phyloP scores from a whole-genome alignment of 2,797 vertebrate genomes.

The Hoplostethus atlanticus region DNA sequence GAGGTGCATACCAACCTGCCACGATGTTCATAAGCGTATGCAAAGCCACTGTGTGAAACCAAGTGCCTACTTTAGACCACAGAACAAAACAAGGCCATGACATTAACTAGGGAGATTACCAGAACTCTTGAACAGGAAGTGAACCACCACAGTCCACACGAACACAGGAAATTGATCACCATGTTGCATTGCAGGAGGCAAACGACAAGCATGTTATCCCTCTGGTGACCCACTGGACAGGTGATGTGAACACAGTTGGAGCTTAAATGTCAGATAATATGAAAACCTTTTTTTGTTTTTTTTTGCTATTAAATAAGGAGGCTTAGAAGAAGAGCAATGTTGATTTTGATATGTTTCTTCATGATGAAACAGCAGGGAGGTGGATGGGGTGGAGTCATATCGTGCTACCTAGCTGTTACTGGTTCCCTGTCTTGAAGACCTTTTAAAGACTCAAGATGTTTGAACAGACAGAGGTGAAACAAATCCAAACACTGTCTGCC shows the following conservation, averaged over 20 bases:
- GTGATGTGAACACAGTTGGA: slow-evolving; percentile 32
- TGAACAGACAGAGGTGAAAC: slow-evolving; percentile 52
- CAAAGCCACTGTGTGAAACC: slow-evolving; percentile 67
- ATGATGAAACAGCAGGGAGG: not conserved
- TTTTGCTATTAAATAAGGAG: slow-evolving; percentile 21
- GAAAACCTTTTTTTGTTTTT: slow-evolving; percentile 25
- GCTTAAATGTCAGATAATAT: slow-evolving; percentile 40
- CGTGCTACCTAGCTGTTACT: slow-evolving; percentile 42
- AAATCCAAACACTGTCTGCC: slow-evolving; percentile 73
- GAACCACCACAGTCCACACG: slow-evolving; percentile 74
- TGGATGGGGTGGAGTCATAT: slow-evolving; percentile 37
- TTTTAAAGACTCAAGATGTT: slow-evolving; percentile 71
- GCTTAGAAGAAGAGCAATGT: slow-evolving; percentile 41
- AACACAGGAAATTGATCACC: slow-evolving; percentile 78
- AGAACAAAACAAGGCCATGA: slow-evolving; percentile 79
- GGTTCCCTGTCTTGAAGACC: slow-evolving; percentile 62
- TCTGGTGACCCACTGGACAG: slow-evolving; percentile 67
- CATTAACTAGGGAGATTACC: slow-evolving; percentile 80
- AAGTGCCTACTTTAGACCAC: slow-evolving; percentile 78
- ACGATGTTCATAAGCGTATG: slow-evolving; percentile 50
- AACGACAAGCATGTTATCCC: slow-evolving; percentile 59
- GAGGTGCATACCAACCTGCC: slow-evolving; percentile 44
- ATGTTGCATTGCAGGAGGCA: slow-evolving; percentile 70
- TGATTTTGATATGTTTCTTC: slow-evolving; percentile 42
- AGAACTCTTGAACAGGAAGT: slow-evolving; percentile 79